These are phyloP conservation scores for Hycleus cichorii DNA, from an alignment of 1,140 invertebrate species.

Conservation along the genomic window DNA sequence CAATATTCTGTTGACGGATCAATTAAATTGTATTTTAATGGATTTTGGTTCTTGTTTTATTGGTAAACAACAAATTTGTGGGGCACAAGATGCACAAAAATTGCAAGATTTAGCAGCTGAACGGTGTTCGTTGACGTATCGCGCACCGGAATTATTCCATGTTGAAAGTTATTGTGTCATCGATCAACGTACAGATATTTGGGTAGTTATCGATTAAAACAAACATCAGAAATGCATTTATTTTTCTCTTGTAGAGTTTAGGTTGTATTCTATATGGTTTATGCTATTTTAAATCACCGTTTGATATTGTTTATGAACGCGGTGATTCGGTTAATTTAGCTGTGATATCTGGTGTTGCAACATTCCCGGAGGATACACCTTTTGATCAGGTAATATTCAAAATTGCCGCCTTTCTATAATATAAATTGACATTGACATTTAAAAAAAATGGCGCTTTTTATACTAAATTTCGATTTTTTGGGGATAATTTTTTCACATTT, in stretches of 20 bases:
- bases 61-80: conserved; percentile 67
- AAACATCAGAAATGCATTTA: neutral
- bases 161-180: conserved; percentile 73
- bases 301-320: conserved; percentile 75
- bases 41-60: conserved; percentile 75
- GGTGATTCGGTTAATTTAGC: conserved; percentile 83
- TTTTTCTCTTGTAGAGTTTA: conserved; percentile 59
- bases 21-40: conserved; percentile 69
- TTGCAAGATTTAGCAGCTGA: conserved; percentile 78
- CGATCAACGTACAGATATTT: conserved; percentile 81
- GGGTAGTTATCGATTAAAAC: conserved; percentile 50
- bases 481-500: neutral
- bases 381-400: conserved; percentile 51
- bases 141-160: conserved; percentile 82
- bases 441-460: neutral
- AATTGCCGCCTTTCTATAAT: neutral
- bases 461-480: neutral
- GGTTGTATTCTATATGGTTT: conserved; percentile 81
- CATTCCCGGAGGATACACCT: conserved; percentile 62
- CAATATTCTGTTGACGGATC: conserved; percentile 70
- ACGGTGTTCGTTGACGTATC: conserved; percentile 79
- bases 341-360: conserved; percentile 68
- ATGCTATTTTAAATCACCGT: conserved; percentile 80
- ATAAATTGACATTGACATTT: neutral
- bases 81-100: conserved; percentile 60